Evolutionary conservation across 1,140 invertebrate species (phyloP).

Genomic region (Drosophila virilis): DNA sequence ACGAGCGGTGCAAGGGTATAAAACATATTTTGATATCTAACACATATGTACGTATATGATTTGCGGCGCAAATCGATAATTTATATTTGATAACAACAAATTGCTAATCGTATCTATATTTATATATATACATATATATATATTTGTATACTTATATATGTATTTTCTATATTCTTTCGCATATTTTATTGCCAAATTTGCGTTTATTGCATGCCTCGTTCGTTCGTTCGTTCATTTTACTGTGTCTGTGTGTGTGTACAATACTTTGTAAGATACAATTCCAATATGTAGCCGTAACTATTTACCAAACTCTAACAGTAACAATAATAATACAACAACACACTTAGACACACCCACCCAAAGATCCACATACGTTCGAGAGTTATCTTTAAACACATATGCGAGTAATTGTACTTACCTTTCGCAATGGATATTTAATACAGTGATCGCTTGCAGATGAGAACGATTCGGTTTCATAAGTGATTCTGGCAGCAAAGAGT

Average conservation of each 20-base stretch:
- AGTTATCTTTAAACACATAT: too few relatives aligned
- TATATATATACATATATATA: conserved; percentile 57
- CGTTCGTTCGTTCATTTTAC: conserved; percentile 74
- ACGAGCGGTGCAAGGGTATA: conserved; percentile 3
- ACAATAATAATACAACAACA: conserved; percentile 35
- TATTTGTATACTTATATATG: conserved; percentile 57
- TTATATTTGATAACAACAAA: conserved; percentile 11
- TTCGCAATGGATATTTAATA: not conserved
- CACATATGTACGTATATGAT: conserved; percentile 3
- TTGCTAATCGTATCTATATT: conserved; percentile 42
- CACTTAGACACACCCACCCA: conserved; percentile 25
- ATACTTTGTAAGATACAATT: conserved; percentile 80
- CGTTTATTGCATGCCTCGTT: conserved; percentile 78
- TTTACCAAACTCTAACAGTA: conserved; percentile 30
- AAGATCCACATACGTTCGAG: too few relatives aligned
- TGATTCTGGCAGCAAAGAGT: too few relatives aligned
- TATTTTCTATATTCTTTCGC: conserved; percentile 70
- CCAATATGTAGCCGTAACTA: conserved; percentile 64
- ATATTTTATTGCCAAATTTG: conserved; percentile 71
- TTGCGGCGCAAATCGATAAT: conserved; percentile 24
- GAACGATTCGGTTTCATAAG: not conserved
- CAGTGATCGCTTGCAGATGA: not conserved
- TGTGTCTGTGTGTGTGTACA: conserved; percentile 79
- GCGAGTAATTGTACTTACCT: too few relatives aligned
- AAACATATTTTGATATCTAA: not conserved